Evolutionary conservation across 1,140 invertebrate genomes (phyloP), one percentile per base, ranked within the genome.

Genomic region (Penaeus japonicus): DNA sequence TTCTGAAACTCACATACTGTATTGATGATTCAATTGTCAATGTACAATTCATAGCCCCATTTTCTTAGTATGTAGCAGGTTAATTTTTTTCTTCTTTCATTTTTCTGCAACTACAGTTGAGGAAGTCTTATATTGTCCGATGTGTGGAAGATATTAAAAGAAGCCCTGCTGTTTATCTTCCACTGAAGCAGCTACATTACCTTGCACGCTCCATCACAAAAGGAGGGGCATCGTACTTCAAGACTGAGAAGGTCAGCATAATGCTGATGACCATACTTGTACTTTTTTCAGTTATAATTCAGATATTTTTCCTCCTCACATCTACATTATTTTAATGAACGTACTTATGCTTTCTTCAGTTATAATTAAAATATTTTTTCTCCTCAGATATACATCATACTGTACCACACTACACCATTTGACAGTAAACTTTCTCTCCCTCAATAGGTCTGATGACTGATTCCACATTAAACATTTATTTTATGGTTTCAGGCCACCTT

Each of bases 111-210:
- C 54, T 70, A 4, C 84, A 90, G 87, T 83, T 91, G 4, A 87
- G 91, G 81, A 92, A 93, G 87, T 91, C 92, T 24, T 94, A 94
- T 91, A 92, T 94, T 27, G 91, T 92, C 32, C 93, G 93, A 87
- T 94, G 94, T 92, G 92, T 94, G 5, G 93, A 94, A 55, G 93
- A 94, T 90, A 94, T 94, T 55, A 93, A 93, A 91, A 93, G 93
- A 91, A 93, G 88, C 57, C 89, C 89, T 92, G 92, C 92, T 92
- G 92, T 94, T 53, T 90, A 93, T 54, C 93, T 93, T 35, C 92
- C 93, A n/a, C 89, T 94, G 24, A 92, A 92, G 86, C 93, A 94
- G 89, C 91, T 94, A 54, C 92, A 93, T 81, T 92, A 93, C 82
- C 92, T 94, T 62, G 92, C 92, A 87, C 93, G 93, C 89, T 93